These are phyloP conservation scores for Drosophila histrio DNA, from an alignment of 2,888 invertebrate species.

Conservation along the genomic window DNA sequence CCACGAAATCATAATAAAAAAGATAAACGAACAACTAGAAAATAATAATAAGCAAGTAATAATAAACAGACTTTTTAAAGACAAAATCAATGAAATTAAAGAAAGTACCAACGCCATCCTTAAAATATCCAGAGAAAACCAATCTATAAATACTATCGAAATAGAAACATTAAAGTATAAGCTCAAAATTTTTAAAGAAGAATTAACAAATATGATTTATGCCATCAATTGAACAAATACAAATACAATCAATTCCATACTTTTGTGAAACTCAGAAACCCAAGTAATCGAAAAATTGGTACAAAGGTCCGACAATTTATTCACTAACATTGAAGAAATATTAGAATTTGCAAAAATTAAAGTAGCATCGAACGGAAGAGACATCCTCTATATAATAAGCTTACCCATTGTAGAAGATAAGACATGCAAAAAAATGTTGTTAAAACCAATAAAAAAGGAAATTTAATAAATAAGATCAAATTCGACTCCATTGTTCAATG, in stretches of 20 bases:
- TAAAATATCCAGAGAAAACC: background rate
- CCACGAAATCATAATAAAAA: background rate
- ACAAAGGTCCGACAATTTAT: no score
- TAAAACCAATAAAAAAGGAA: slow-evolving; percentile 1
- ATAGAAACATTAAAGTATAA: background rate
- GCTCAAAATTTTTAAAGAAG: background rate
- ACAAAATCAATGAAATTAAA: background rate
- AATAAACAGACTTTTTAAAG: background rate
- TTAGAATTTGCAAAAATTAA: no score
- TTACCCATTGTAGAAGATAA: background rate
- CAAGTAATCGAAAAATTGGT: no score
- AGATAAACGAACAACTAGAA: background rate
- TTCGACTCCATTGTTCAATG: no score
- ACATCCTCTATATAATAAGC: background rate
- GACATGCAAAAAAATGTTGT: background rate
- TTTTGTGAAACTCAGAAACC: no score
- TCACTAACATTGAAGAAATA: no score
- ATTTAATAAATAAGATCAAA: background rate
- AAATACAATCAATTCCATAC: no score
- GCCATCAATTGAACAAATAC: background rate
- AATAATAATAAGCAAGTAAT: background rate
- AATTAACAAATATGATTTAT: background rate
- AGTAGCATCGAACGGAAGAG: background rate
- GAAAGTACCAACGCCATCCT: background rate
- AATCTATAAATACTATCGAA: background rate